Evolutionary conservation across 2,797 vertebrate species (phyloP).

Genomic region (Sandelia bainsii): DNA sequence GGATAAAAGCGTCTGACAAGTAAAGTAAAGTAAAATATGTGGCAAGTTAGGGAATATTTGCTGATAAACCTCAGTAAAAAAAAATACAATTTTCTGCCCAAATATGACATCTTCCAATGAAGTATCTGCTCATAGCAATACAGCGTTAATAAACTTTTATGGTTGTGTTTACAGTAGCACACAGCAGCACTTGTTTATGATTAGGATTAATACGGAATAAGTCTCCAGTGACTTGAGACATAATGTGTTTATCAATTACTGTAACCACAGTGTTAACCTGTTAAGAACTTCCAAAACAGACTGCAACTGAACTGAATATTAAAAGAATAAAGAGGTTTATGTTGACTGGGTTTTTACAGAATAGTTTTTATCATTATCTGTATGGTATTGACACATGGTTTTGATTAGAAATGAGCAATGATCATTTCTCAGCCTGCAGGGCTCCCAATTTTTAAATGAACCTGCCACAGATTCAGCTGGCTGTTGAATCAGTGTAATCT

Average conservation of each 20-base stretch:
- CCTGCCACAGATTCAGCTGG: neutral
- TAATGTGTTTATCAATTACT: neutral
- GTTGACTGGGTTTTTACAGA: neutral
- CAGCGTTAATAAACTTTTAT: neutral
- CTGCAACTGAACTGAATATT: neutral
- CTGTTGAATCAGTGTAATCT: slow-evolving; percentile 30
- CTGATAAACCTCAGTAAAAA: neutral
- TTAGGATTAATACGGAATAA: neutral
- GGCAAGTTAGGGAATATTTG: too few species aligned
- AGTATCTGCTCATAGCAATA: neutral
- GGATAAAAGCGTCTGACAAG: too few species aligned
- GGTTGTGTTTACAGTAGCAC: neutral
- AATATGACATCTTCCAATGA: neutral
- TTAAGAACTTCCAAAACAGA: neutral
- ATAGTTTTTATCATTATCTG: neutral
- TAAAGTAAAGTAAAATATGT: too few species aligned
- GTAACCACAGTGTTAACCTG: neutral
- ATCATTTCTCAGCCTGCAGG: slow-evolving; percentile 3
- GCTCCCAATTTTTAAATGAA: slow-evolving; percentile 22
- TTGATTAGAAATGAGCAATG: neutral
- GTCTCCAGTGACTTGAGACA: neutral
- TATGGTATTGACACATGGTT: neutral
- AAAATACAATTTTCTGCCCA: neutral
- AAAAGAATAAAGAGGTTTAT: neutral
- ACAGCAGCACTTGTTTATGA: neutral